Base-by-base conservation (phyloP, 2,113 vertebrate species). In the Cochlearius cochlearius region DNA sequence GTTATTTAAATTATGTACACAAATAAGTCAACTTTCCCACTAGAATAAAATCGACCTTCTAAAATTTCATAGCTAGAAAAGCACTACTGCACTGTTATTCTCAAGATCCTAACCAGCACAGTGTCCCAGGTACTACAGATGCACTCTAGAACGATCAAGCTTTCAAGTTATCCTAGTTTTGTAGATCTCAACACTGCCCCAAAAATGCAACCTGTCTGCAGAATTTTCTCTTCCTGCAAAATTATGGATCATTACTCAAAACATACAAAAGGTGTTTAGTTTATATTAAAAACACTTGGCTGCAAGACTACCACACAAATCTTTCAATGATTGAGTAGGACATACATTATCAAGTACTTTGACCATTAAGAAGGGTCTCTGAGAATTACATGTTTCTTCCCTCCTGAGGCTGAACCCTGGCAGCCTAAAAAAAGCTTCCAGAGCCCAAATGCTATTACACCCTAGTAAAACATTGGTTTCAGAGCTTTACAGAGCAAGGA, bases 1-100 rank as follows among this genome's bases (percentile, higher is more conserved):
- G 4, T 55, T 38, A n/a, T 29, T 3, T 56, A 1, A 34, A 5
- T 56, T 19, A 77, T 0, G 18, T 20, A 45, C 9, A 19, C 7
- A 64, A 49, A 32, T 17, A 59, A 0, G 34, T 47, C 2, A 21
- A 14, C 38, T 63, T 55, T 47, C 11, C 52, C 52, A 52, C 7
- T 4, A n/a, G 8, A 71, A 77, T 52, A 69, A 76, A 90, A 39
- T 0, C 56, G 49, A 55, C 1, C 7, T 53, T 32, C 29, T 11
- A 14, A 17, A 36, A 20, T n/a, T 29, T 38, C 11, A 10, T 2
- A 32, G 11, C 14, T 5, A 39, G 45, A 60, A n/a, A 60, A 9
- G 47, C n/a, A 34, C 22, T 10, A 32, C 41, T 43, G 15, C 20
- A 29, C 39, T 9, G 39, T 7, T 67, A 7, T 11, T 26, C 45